Conservation (phyloP, 2,888 invertebrate species). For the Drosophila cognata region DNA sequence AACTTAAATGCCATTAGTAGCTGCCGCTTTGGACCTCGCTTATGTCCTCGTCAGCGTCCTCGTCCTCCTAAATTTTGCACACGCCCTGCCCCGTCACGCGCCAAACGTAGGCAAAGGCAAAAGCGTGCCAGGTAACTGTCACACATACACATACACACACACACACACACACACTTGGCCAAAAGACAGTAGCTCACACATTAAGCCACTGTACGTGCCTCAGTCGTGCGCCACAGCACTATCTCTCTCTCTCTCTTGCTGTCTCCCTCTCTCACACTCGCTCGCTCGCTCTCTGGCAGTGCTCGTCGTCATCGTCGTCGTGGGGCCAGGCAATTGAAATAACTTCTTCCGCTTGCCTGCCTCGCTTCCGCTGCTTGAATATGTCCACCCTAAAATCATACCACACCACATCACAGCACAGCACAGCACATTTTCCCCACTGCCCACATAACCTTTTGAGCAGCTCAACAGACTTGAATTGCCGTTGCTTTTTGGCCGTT, state of each 20-base stretch:
- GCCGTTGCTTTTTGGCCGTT: slow-evolving; percentile 62
- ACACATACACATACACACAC: slow-evolving; percentile 53
- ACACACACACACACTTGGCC: slow-evolving; percentile 6
- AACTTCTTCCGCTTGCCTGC: slow-evolving; percentile 79
- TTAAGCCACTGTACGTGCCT: slow-evolving; percentile 73
- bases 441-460: slow-evolving; percentile 55
- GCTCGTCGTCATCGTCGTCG: slow-evolving; percentile 19
- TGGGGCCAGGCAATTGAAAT: slow-evolving; percentile 75
- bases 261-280: not conserved
- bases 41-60: slow-evolving; percentile 50
- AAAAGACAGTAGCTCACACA: slow-evolving; percentile 31
- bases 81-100: slow-evolving; percentile 13
- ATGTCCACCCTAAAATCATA: slow-evolving; percentile 68
- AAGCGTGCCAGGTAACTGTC: slow-evolving; percentile 78
- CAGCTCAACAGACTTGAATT: slow-evolving; percentile 71
- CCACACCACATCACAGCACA: slow-evolving; percentile 11
- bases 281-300: slow-evolving; percentile 2
- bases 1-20: slow-evolving; percentile 79
- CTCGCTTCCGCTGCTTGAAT: slow-evolving; percentile 77
- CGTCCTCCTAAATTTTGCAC: slow-evolving; percentile 9
- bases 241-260: slow-evolving; percentile 5
- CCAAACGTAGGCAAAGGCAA: slow-evolving; percentile 41
- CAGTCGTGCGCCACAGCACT: slow-evolving; percentile 29
- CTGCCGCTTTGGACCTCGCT: slow-evolving; percentile 53
- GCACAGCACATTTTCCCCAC: not conserved